Base-by-base conservation (phyloP, 2,797 vertebrate species). In the Austrolebias charrua region DNA sequence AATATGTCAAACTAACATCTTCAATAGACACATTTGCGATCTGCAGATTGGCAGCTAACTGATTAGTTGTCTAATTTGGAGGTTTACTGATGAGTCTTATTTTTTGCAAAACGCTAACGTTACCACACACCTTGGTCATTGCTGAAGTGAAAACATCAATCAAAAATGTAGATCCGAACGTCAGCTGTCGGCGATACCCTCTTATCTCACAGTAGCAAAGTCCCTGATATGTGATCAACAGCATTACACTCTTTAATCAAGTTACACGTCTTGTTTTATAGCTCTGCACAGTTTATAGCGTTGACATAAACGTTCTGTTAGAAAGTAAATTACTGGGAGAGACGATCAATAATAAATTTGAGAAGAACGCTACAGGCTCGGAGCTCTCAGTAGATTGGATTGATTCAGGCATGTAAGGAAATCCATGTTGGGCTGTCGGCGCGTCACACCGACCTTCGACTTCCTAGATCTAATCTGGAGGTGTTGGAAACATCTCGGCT, bases 401-500 rank as follows among this genome's bases (percentile, higher is more conserved):
- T 67, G 54, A 82, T 63, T 82, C 31, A 49, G 58, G 38, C 9
- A 29, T 69, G 68, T 75, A 75, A 82, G 73, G 61, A 75, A 63
- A 79, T 40, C 46, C 47, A 47, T n/a, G 40, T 43, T 13, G 40
- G 33, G n/a, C 35, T 16, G 5, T 29, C 20, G 75, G 63, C 62
- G 55, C 78, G 63, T 61, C 65, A 43, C 44, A 0, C 50, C 65
- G 81, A 78, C 80, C 77, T 80, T 79, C 59, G 69, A 15, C 58
- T 46, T 2, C 42, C 11, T 35, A 68, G 55, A 71, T 66, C 19
- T 45, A 43, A 79, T 83, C 63, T 65, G 12, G 14, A 44, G 49
- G 29, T 47, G 42, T 52, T 31, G 64, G 18, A 42, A 67, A 56
- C n/a, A 54, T 67, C 63, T 67, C 54, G 47, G 51, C 52, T 52